A percentile compares a stretch with the other conserved stretches of the same genome.
phyloP scores from a whole-genome alignment of 2,797 vertebrate genomes.

The Eulemur mongoz region DNA sequence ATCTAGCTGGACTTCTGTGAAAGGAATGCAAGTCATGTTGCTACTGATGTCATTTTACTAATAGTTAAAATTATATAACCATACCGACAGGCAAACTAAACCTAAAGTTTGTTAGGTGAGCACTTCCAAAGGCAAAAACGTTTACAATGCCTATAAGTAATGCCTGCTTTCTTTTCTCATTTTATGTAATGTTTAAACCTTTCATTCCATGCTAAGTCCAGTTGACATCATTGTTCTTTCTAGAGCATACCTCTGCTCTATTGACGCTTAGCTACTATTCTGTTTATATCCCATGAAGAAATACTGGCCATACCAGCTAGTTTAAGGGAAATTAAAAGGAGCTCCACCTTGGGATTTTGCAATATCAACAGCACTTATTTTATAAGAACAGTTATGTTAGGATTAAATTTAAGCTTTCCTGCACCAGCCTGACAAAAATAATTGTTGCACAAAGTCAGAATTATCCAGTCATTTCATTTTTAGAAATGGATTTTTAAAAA shows the following conservation, averaged over 20 bases:
- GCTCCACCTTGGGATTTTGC: slow-evolving; percentile 39
- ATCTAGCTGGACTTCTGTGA: neutral
- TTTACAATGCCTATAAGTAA: neutral
- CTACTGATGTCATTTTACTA: neutral
- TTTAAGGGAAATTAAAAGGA: slow-evolving; percentile 47
- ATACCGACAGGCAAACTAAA: neutral
- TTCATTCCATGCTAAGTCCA: neutral
- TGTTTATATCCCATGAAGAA: slow-evolving; percentile 51
- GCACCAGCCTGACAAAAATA: neutral
- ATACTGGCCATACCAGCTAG: neutral
- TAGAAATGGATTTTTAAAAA: slow-evolving; percentile 56
- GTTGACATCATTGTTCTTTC: slow-evolving; percentile 45
- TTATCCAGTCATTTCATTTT: slow-evolving; percentile 56
- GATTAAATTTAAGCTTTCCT: slow-evolving; percentile 52
- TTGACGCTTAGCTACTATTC: slow-evolving; percentile 18
- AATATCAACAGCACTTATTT: slow-evolving; percentile 3
- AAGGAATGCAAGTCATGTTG: neutral
- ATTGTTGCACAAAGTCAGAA: slow-evolving; percentile 33
- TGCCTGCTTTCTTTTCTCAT: neutral
- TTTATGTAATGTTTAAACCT: slow-evolving; percentile 31
- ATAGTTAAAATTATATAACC: slow-evolving; percentile 15
- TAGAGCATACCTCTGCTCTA: neutral
- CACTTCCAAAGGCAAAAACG: neutral
- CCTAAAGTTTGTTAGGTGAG: neutral
- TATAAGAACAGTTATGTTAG: slow-evolving; percentile 51